phyloP scores from a whole-genome alignment of 2,113 vertebrate species.

The Jacana jacana region DNA sequence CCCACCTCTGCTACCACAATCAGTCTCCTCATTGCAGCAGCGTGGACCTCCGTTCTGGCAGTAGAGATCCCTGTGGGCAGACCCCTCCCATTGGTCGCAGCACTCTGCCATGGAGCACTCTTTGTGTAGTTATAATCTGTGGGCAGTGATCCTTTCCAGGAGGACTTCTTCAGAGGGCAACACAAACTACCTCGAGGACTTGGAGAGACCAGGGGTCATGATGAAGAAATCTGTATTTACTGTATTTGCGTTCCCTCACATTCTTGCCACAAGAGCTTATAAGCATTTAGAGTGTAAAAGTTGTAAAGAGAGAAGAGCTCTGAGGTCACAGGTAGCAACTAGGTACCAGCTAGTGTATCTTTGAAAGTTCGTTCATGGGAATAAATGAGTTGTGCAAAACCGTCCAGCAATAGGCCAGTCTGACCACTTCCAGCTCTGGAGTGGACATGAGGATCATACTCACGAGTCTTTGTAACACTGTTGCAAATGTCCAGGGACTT shows the following conservation, averaged over 20 bases:
- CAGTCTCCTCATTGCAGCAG: neutral
- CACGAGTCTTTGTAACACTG: neutral
- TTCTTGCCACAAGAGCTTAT: neutral
- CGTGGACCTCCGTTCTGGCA: neutral
- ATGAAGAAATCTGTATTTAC: neutral
- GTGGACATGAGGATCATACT: fast-evolving
- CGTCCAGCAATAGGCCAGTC: neutral
- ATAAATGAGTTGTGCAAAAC: neutral
- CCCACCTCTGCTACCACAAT: neutral
- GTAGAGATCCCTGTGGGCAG: neutral
- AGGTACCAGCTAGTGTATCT: neutral
- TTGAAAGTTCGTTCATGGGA: neutral
- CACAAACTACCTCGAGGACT: neutral
- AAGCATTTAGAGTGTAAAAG: neutral
- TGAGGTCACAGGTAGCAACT: neutral
- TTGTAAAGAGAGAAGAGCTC: neutral
- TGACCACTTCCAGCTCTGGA: neutral
- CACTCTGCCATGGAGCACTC: neutral
- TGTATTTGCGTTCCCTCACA: neutral
- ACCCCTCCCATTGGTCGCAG: neutral
- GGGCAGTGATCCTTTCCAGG: neutral
- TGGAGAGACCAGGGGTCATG: neutral
- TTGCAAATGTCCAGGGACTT: neutral
- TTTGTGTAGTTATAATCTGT: neutral
- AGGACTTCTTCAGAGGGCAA: neutral